These are phyloP conservation scores for Hozukius guyotensis DNA, from an alignment of 2,797 vertebrate genomes.

Conservation along the genomic window DNA sequence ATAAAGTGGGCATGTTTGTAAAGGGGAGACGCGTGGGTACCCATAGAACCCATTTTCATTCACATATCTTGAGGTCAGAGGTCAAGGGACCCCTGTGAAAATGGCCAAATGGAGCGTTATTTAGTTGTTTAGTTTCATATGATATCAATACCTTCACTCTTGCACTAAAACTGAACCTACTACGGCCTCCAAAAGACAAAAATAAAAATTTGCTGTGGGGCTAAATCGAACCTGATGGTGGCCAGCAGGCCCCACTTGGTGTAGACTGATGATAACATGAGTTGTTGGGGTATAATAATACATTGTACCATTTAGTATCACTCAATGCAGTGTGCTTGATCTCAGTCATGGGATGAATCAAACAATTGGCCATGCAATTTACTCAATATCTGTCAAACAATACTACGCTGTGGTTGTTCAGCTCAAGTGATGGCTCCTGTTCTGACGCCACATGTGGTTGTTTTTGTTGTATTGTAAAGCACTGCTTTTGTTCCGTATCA, in stretches of 20 bases:
- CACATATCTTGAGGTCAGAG: too few species aligned
- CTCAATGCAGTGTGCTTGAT: conserved; percentile 1
- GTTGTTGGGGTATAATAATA: not conserved
- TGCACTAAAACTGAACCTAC: too few species aligned
- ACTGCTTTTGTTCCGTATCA: conserved; percentile 26
- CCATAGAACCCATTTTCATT: too few species aligned
- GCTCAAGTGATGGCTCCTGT: conserved; percentile 19
- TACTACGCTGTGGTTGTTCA: conserved; percentile 12
- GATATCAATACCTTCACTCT: too few species aligned
- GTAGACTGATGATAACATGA: not conserved
- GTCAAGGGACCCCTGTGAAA: too few species aligned
- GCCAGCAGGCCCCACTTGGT: not conserved
- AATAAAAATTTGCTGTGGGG: too few species aligned
- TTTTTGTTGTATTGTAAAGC: conserved; percentile 18
- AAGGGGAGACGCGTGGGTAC: too few species aligned
- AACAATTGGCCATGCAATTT: conserved; percentile 28
- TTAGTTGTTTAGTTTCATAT: too few species aligned
- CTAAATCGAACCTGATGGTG: too few species aligned
- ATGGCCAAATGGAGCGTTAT: too few species aligned
- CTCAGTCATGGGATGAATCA: conserved; percentile 32
- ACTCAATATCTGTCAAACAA: conserved; percentile 28
- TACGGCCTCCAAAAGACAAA: too few species aligned
- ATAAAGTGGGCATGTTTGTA: too few species aligned
- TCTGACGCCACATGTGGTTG: conserved; percentile 19
- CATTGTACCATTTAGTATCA: not conserved